Base-by-base conservation (phyloP, 2,797 vertebrate genomes). In the Mycteria americana region DNA sequence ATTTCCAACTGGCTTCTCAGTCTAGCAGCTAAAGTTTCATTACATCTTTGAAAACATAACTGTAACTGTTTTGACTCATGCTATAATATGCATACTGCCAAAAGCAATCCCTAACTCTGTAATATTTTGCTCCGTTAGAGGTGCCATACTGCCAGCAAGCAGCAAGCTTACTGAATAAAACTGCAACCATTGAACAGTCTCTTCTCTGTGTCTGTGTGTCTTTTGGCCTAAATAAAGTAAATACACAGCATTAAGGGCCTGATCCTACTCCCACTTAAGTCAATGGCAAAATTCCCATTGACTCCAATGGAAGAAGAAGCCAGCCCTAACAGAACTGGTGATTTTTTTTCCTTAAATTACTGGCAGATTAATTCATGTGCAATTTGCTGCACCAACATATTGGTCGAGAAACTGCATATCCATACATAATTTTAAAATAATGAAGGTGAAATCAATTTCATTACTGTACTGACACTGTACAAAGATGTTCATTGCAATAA, bases 161-260 rank as follows among this genome's bases (percentile, higher is more conserved):
- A 94, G 45, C 5, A 16, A 93, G 31, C 56, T 86, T 63, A 56
- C 81, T 81, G 78, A 93, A 65, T 85, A 95, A 88, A 91, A 57
- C 7, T 89, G 35, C 53, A 89, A 13, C 60, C 60, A 85, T 65
- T 85, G 68, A 97, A 94, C 89, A 96, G 65, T 85, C 62, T 95
- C 73, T 95, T 94, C 90, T 96, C 90, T 95, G 72, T 96, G 72
- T 85, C 78, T 92, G 33, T 94, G 93, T 96, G 93, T 94, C 92
- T 93, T 94, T 95, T 94, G 92, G 81, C 64, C 68, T 81, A 94
- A 80, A 95, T 80, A 89, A 83, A 81, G 35, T 78, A 96, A 95
- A 96, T 84, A 95, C n/a, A 81, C 65, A 94, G 50, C 28, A 53
- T 48, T 94, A 94, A 95, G 91, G 86, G 62, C 50, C 85, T 91